Evolutionary conservation across 2,888 invertebrate genomes (phyloP), one percentile per base, ranked within the genome.

Genomic region (Eupithecia exiguata): DNA sequence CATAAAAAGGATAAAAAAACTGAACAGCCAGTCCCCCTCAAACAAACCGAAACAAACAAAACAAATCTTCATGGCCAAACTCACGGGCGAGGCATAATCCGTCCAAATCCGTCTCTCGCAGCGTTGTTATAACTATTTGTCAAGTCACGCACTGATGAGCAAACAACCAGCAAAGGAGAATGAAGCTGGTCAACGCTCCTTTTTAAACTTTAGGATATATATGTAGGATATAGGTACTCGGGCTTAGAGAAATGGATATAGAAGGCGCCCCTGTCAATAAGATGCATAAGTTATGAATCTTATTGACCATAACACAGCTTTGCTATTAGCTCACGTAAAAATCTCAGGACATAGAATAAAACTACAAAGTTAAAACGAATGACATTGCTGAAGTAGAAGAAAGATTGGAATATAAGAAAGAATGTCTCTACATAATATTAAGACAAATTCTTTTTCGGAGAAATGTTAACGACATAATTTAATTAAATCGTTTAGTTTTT

Each of bases 121-220:
- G 76, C 80, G 80, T 84, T 81, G 82, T 86, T 85, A 87, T 83
- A 83, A 83, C 84, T 82, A 85, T 85, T 88, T 86, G 89, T 84
- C 83, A 83, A 87, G 91, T 89, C 89, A 89, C 87, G 91, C 86
- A 85, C 87, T 87, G 90, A 85, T 88, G 88, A 84, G 83, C 80
- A 78, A 76, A 74, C 72, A 49, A 66, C 53, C 68, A 70, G 74
- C 72, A 43, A 66, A 71, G 38, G 46, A 53, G 12, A 18, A 49
- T 18, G 43, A 21, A 73, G 71, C 77, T 74, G 70, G 78, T 70
- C 36, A 62, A 70, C n/a, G n/a, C n/a, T 62, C 5, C 35, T 40
- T 69, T 69, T 61, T 9, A 18, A 18, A 1, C 18, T 30, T 30
- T 4, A 30, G 30, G 30, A 30, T 4, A 3, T 30, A 30, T 30